These are phyloP conservation scores for Ceratothoa steindachneri DNA, from an alignment of 2,888 invertebrate species.

Conservation along the genomic window DNA sequence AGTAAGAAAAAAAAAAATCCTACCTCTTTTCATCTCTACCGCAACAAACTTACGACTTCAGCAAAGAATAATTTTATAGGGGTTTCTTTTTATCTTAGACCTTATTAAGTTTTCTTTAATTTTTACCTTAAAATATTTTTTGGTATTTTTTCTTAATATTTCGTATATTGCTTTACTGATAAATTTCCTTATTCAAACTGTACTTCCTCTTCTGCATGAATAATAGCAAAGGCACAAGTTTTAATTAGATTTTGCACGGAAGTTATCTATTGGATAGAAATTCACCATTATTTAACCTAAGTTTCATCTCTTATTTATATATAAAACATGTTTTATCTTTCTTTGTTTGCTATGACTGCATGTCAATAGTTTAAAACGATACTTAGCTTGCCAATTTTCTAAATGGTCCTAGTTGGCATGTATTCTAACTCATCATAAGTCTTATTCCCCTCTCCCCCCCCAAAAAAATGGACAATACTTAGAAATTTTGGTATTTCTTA, in stretches of 20 bases:
- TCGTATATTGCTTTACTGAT: background rate
- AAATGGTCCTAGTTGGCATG: no score
- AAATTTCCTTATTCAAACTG: background rate
- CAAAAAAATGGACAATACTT: no score
- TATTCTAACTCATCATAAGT: no score
- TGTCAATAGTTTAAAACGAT: no score
- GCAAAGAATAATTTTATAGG: background rate
- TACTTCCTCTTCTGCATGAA: constrained; percentile 9
- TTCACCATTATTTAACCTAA: no score
- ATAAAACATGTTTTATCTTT: no score
- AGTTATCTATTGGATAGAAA: no score
- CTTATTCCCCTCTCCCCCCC: no score
- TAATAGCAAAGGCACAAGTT: constrained; percentile 10
- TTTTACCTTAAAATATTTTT: background rate
- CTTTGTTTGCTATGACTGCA: no score
- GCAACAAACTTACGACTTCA: background rate
- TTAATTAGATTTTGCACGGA: background rate
- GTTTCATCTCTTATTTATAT: no score
- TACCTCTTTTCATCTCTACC: background rate
- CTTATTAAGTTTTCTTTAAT: background rate
- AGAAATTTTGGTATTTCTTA: no score
- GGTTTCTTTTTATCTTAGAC: background rate
- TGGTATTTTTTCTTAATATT: background rate
- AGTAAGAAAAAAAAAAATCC: constrained; percentile 3
- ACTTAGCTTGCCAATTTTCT: no score